Conservation (phyloP, 2,888 invertebrate genomes). For the Halocaridina rubra region DNA sequence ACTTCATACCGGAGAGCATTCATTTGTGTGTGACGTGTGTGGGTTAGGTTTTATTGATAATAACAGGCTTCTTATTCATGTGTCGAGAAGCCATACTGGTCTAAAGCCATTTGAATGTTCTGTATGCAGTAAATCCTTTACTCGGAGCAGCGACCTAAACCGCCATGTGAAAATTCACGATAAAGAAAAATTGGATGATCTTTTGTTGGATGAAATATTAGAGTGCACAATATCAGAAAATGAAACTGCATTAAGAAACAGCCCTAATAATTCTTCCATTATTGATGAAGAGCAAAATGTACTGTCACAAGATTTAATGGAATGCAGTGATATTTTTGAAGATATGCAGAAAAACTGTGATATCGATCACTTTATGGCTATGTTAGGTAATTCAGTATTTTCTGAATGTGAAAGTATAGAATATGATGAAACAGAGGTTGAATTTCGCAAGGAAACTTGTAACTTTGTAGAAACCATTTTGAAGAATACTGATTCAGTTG, state of each 20-base stretch:
- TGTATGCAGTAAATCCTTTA: background rate
- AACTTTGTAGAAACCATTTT: no score
- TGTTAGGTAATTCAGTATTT: no score
- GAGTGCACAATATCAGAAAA: background rate
- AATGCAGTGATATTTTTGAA: background rate
- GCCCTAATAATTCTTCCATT: background rate
- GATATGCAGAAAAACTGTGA: background rate
- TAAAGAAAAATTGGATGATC: background rate
- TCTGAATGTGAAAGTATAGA: no score
- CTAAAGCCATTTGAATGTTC: background rate
- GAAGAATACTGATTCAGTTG: no score
- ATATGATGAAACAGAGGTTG: no score
- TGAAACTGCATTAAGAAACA: background rate
- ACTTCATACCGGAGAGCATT: background rate
- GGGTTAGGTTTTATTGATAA: background rate
- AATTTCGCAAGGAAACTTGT: no score
- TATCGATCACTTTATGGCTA: background rate
- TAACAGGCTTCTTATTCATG: background rate
- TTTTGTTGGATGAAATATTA: background rate
- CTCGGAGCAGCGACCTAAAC: background rate
- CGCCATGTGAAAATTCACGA: background rate
- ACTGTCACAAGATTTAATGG: background rate
- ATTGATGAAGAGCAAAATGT: background rate
- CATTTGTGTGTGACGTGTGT: background rate
- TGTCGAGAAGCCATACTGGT: background rate